Base-by-base conservation (phyloP, 2,113 vertebrate genomes). In the Coptodon bakossiorum region DNA sequence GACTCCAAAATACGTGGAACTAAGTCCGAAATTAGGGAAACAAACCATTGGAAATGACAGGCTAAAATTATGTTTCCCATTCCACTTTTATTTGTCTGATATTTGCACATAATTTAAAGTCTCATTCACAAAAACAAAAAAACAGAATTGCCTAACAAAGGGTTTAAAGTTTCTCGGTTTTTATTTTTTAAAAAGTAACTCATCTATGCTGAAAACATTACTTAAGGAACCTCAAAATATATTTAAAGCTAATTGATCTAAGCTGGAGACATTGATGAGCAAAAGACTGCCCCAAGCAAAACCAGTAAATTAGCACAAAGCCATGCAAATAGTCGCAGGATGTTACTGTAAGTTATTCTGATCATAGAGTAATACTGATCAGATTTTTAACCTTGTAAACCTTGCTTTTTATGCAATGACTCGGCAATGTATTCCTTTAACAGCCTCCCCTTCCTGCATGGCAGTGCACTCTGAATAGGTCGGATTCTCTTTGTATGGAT, bases 401-500 rank as follows among this genome's bases (percentile, higher is more conserved):
- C 29, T 78, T 34, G 45, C 27, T 13, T 31, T 78, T 34, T 78
- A 31, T 52, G 17, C 11, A 52, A 19, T 31, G 43, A 78, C 16
- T 78, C 3, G 1, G 7, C 27, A 27, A 1, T 34, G 6, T 78
- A 19, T 78, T 68, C 34, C 81, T 89, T 36, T 38, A 87, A 24
- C 56, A 7, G 3, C 7, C 2, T 4, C 16, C 31, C 31, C 7
- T 54, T 24, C 14, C 52, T 83, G 14, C 11, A 29, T 24, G 14
- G 10, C 11, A 14, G 16, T 17, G 36, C 11, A 2, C 19, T 71
- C 59, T 14, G 17, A 24, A 71, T 34, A 19, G 71, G n/a, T 85
- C 36, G 29, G 86, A 88, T 91, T 88, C 86, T 89, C 80, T 84
- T 50, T 45, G 9, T 76, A 81, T 89, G 95, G 95, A 96, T 96